phyloP scores from a whole-genome alignment of 1,140 invertebrate species.

The Aphaenogaster ashmeadi region DNA sequence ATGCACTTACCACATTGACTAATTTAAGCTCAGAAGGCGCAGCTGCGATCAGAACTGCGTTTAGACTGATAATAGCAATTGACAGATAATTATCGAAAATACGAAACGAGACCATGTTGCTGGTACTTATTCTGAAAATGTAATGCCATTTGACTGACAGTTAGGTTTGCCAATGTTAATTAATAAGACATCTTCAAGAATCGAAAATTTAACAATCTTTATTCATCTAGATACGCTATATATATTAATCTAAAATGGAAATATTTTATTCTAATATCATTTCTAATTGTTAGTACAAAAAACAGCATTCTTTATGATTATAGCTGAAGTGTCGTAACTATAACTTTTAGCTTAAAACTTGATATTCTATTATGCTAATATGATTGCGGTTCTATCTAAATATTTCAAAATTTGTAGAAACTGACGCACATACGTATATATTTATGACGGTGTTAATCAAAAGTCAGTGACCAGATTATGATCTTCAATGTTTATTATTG shows the following conservation, averaged over 20 bases:
- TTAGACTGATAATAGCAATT: conserved; percentile 47
- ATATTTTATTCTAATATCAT: not conserved
- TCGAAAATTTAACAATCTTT: not conserved
- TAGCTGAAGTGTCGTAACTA: not conserved
- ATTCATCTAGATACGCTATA: not conserved
- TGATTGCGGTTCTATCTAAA: not conserved
- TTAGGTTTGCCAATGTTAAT: not conserved
- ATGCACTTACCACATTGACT: conserved; percentile 72
- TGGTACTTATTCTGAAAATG: conserved; percentile 14
- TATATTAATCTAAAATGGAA: not conserved
- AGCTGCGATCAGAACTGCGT: not conserved
- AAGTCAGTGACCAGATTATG: not conserved
- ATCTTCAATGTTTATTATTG: not conserved
- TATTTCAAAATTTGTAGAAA: not conserved
- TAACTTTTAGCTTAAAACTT: not conserved
- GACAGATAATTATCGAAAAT: not conserved
- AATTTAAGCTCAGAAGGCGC: conserved; percentile 54
- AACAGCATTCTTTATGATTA: not conserved
- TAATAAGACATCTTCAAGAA: not conserved
- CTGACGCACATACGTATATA: not conserved
- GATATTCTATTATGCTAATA: conserved; percentile 2
- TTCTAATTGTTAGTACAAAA: not conserved
- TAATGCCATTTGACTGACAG: not conserved
- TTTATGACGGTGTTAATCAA: not conserved
- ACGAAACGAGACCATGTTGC: conserved; percentile 37